A percentile compares a stretch with the other conserved stretches of the same genome.
These are phyloP conservation scores for Seira ritae DNA, from an alignment of 2,888 invertebrate species.

Conservation along the genomic window DNA sequence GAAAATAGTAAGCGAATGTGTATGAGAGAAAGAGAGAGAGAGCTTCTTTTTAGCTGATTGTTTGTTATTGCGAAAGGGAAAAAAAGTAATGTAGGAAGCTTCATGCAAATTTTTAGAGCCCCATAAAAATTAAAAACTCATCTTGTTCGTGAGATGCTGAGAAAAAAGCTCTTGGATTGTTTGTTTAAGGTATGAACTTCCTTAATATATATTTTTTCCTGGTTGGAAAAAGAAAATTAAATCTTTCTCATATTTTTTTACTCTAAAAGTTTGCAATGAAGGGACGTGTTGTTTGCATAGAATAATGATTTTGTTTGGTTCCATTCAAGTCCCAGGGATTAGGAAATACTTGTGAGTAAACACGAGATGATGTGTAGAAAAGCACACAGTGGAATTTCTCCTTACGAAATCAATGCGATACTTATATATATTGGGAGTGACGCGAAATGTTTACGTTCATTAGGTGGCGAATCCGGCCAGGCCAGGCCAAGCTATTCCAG, in stretches of 20 bases:
- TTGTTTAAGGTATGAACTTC: neutral
- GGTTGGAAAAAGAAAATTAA: conserved; percentile 28
- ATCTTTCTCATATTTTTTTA: conserved; percentile 34
- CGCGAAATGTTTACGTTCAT: conserved; percentile 48
- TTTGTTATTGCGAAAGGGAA: neutral
- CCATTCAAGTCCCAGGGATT: neutral
- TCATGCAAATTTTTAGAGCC: neutral
- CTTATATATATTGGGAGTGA: conserved; percentile 12
- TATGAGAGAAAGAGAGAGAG: neutral
- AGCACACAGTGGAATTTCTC: no score
- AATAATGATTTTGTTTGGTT: conserved; percentile 39
- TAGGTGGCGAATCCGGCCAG: conserved; percentile 6
- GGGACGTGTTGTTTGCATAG: conserved; percentile 28
- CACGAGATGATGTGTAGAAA: neutral
- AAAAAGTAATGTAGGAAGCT: neutral
- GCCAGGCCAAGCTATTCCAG: neutral
- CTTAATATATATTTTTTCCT: neutral
- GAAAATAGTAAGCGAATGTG: no score
- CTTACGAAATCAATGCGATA: no score
- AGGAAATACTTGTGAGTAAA: neutral
- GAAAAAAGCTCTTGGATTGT: neutral
- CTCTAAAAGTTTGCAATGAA: neutral
- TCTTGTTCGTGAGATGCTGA: neutral
- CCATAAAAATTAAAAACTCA: conserved; percentile 11
- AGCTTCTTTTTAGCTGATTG: neutral